Conservation (phyloP, 2,888 invertebrate species). For the Anodontia alba region DNA sequence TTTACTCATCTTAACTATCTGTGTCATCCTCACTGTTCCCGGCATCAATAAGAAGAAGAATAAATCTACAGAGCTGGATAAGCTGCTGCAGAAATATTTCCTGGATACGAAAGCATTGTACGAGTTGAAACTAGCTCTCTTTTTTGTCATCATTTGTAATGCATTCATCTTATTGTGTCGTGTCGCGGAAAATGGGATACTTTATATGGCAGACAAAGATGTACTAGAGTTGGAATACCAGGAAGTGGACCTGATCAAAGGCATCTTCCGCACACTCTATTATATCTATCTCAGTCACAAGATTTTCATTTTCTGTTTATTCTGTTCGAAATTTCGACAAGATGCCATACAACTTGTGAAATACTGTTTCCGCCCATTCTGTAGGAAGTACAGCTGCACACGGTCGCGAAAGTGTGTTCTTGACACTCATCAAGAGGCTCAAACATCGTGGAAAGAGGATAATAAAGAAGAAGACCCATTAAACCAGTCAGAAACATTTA, state of each 20-base stretch:
- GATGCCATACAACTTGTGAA: slow-evolving; percentile 44
- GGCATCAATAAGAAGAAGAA: slow-evolving; percentile 22
- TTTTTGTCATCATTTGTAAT: slow-evolving; percentile 31
- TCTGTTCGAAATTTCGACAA: slow-evolving; percentile 68
- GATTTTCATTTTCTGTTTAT: slow-evolving; percentile 71
- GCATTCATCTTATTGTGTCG: slow-evolving; percentile 29
- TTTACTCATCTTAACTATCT: slow-evolving; percentile 65
- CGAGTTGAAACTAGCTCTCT: slow-evolving; percentile 60
- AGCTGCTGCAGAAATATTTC: slow-evolving; percentile 73
- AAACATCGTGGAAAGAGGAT: slow-evolving; percentile 39
- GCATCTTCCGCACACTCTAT: slow-evolving; percentile 54
- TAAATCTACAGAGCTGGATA: slow-evolving; percentile 46
- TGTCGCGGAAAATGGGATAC: slow-evolving; percentile 39
- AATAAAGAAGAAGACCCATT: not conserved
- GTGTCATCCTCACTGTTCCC: slow-evolving; percentile 61
- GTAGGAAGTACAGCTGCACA: slow-evolving; percentile 12
- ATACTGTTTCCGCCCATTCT: slow-evolving; percentile 33
- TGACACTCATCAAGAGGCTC: slow-evolving; percentile 23
- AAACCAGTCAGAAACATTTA: not conserved
- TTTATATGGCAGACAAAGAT: slow-evolving; percentile 11
- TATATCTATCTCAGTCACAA: slow-evolving; percentile 74
- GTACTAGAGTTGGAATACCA: slow-evolving; percentile 36
- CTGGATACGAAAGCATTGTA: slow-evolving; percentile 72
- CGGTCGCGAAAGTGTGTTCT: slow-evolving; percentile 27
- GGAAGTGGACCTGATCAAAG: slow-evolving; percentile 41